Percentiles rank a stretch among this genome's conserved stretches.
phyloP scores from a whole-genome alignment of 2,797 vertebrate genomes.

The Spondyliosoma cantharus region DNA sequence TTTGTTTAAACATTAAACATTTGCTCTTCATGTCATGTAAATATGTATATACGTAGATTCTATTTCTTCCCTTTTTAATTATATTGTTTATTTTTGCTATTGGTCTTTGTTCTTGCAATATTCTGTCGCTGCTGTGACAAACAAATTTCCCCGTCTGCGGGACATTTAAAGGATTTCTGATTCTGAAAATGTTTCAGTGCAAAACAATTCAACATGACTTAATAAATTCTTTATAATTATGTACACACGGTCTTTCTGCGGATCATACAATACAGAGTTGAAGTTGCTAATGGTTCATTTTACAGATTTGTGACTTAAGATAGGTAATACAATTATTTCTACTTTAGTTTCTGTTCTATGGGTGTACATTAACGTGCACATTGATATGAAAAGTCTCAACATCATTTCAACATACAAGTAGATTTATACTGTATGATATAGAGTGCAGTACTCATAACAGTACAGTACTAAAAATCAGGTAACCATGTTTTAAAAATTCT shows the following conservation, averaged over 20 bases:
- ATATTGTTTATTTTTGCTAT: too few relatives aligned
- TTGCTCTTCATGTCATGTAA: too few relatives aligned
- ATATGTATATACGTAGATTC: too few relatives aligned
- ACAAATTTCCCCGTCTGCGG: too few relatives aligned
- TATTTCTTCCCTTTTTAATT: too few relatives aligned
- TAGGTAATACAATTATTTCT: neutral
- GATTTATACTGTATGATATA: neutral
- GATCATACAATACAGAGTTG: neutral
- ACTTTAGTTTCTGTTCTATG: neutral
- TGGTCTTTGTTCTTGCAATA: too few relatives aligned
- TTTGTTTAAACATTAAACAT: constrained; percentile 3
- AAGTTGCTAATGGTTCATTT: neutral
- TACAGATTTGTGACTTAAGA: neutral
- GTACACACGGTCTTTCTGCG: neutral
- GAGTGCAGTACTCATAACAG: too few relatives aligned
- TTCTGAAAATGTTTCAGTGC: neutral
- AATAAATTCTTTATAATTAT: neutral
- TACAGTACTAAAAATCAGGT: neutral
- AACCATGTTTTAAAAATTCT: neutral
- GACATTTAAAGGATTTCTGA: too few relatives aligned
- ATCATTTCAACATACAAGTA: neutral
- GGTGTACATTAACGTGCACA: neutral
- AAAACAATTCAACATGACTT: neutral
- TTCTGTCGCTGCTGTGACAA: too few relatives aligned
- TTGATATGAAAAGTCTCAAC: constrained; percentile 1